Conservation (phyloP, 2,888 invertebrate species). For the Caenorhabditis japonica region DNA sequence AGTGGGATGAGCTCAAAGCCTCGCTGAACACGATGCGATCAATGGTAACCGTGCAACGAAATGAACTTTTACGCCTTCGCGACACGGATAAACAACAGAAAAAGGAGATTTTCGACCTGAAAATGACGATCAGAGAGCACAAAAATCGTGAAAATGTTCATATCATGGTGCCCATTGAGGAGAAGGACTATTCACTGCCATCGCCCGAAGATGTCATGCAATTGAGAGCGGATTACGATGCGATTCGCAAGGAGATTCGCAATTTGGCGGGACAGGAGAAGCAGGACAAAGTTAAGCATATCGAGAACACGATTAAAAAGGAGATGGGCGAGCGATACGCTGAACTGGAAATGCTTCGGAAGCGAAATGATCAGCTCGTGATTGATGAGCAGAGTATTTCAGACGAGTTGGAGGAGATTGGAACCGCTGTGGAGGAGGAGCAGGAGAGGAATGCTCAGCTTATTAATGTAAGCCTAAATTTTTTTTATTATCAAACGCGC, state of each 20-base stretch:
- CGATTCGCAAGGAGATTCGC: conserved; percentile 81
- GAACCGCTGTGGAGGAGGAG: conserved; percentile 93
- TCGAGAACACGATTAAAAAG: conserved; percentile 87
- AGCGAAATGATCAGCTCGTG: conserved; percentile 6
- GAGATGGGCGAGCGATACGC: conserved; percentile 8
- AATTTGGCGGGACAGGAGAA: conserved; percentile 79
- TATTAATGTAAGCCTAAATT: too few relatives aligned
- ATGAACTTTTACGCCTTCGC: background rate
- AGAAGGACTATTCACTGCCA: background rate
- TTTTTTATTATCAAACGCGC: too few relatives aligned
- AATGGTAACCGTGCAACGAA: conserved; percentile 3
- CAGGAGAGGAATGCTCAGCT: conserved; percentile 96
- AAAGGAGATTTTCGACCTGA: background rate
- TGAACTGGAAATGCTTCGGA: conserved; percentile 27
- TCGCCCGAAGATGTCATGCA: conserved; percentile 1
- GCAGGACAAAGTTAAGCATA: conserved; percentile 32
- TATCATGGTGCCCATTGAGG: conserved; percentile 7
- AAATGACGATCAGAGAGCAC: background rate
- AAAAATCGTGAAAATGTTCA: background rate
- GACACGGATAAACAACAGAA: background rate
- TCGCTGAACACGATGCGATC: conserved; percentile 18
- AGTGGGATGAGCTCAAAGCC: conserved; percentile 36
- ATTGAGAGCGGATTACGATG: conserved; percentile 82
- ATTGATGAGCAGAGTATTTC: conserved; percentile 29
- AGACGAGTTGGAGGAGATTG: conserved; percentile 15